Evolutionary conservation across 2,797 vertebrate genomes (phyloP).

Genomic region (Peromyscus attwateri): DNA sequence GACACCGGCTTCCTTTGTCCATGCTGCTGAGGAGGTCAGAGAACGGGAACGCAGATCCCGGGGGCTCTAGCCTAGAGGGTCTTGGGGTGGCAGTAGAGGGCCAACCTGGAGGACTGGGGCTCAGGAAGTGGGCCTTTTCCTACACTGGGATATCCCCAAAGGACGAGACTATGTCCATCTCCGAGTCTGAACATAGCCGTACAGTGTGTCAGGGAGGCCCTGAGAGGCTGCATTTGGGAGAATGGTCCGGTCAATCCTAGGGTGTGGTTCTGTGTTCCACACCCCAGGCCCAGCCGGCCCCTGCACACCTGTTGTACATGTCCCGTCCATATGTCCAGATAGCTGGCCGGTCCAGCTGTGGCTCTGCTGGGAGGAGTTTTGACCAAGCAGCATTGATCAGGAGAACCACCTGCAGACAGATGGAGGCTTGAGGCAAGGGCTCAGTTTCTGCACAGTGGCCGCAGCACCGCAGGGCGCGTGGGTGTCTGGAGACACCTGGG

Average conservation of each 20-base stretch:
- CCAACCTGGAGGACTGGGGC: not conserved
- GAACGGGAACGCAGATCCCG: rapidly evolving
- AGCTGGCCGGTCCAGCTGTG: not conserved
- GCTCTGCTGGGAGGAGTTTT: too few species aligned
- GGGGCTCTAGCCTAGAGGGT: not conserved
- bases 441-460: not conserved
- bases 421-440: rapidly evolving
- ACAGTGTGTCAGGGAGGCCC: not conserved
- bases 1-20: not conserved
- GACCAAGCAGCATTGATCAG: not conserved
- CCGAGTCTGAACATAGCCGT: not conserved
- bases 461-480: rapidly evolving
- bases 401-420: rapidly evolving
- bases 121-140: not conserved
- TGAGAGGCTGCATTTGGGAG: not conserved
- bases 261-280: not conserved
- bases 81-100: not conserved
- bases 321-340: rapidly evolving
- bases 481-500: not conserved
- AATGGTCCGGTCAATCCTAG: not conserved
- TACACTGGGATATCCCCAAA: not conserved
- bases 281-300: not conserved
- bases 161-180: not conserved
- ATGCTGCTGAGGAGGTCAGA: not conserved
- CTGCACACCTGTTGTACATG: not conserved